Conservation (phyloP, 2,797 vertebrate genomes). For the Arrhamphus sclerolepis region DNA sequence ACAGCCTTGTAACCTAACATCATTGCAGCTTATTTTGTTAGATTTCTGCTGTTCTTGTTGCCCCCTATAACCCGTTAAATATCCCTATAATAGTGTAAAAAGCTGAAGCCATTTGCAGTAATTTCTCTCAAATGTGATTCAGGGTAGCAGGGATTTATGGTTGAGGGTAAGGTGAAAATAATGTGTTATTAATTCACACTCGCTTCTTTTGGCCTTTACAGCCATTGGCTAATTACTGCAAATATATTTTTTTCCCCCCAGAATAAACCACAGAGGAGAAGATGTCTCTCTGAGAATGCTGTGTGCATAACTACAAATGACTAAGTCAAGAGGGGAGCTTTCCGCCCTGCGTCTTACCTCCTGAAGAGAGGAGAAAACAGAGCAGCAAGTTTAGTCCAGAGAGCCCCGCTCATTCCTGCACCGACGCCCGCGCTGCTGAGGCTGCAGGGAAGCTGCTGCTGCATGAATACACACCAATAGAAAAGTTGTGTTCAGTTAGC, state of each 20-base stretch:
- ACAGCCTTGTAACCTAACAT: too few species aligned
- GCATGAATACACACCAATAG: slow-evolving; percentile 97
- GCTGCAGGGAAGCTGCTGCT: slow-evolving; percentile 77
- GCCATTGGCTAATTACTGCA: slow-evolving; percentile 18
- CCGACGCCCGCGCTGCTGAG: slow-evolving; percentile 50
- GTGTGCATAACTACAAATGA: slow-evolving; percentile 26
- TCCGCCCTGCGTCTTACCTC: slow-evolving; percentile 54
- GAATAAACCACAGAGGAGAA: slow-evolving; percentile 14
- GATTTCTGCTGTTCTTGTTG: neutral
- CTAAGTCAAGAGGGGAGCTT: slow-evolving; percentile 46
- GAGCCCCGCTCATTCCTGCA: slow-evolving; percentile 63
- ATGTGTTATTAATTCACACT: slow-evolving; percentile 31
- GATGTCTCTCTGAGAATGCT: neutral
- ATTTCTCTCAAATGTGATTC: slow-evolving; percentile 18
- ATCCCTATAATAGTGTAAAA: neutral
- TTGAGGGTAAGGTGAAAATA: slow-evolving; percentile 12
- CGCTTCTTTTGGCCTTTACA: slow-evolving; percentile 27
- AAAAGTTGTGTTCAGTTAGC: slow-evolving; percentile 94
- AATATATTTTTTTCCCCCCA: slow-evolving; percentile 32
- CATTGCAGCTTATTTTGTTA: neutral
- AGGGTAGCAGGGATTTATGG: slow-evolving; percentile 16
- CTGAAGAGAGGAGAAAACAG: slow-evolving; percentile 30
- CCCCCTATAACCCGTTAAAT: neutral
- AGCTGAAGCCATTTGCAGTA: neutral
- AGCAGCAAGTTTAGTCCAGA: slow-evolving; percentile 51